Conservation (phyloP, 2,113 vertebrate genomes). For the Chloropsis hardwickii region DNA sequence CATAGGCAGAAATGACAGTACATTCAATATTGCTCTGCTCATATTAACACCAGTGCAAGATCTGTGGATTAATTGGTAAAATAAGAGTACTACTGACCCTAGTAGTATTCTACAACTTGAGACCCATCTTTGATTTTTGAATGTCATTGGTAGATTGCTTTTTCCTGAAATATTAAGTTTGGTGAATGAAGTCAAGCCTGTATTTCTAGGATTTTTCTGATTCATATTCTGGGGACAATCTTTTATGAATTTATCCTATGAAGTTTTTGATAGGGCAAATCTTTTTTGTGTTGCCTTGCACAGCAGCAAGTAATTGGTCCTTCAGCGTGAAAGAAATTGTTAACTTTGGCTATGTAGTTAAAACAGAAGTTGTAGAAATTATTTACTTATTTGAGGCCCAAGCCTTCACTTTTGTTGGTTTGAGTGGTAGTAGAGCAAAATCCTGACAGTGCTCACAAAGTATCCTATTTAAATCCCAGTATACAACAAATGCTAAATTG, state of each 20-base stretch:
- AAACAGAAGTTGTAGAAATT: background rate
- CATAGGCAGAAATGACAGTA: background rate
- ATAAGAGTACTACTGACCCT: background rate
- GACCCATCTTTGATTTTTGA: rapidly evolving
- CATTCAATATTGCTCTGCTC: background rate
- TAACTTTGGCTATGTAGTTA: background rate
- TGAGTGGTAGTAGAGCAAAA: background rate
- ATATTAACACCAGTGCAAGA: background rate
- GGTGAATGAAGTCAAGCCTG: background rate
- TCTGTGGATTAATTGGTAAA: background rate
- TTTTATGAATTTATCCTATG: background rate
- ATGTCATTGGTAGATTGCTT: background rate
- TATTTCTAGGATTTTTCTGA: background rate
- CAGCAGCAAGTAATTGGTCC: background rate
- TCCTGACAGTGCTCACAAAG: rapidly evolving
- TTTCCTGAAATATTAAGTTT: background rate
- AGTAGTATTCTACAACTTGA: background rate
- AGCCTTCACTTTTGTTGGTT: background rate
- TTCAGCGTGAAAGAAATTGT: background rate
- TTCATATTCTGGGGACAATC: background rate
- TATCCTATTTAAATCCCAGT: background rate
- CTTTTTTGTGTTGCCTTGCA: background rate
- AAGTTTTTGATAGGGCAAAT: background rate
- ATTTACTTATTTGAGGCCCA: background rate
- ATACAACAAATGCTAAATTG: background rate